Evolutionary conservation across 1,140 invertebrate species (phyloP).

Genomic region (Eubasilissa regina): DNA sequence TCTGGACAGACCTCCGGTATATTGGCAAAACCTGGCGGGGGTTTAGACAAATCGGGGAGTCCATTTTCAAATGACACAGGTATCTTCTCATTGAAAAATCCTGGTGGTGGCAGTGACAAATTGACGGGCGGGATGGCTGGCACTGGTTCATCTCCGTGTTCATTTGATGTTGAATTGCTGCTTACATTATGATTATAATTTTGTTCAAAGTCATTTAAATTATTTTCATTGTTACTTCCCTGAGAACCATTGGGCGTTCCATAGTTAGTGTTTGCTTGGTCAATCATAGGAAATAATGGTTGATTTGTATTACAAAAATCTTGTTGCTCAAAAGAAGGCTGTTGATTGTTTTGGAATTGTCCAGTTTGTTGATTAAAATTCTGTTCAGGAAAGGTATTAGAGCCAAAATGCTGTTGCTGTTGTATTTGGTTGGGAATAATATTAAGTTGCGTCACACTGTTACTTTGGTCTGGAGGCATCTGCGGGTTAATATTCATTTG

Average conservation of each 20-base stretch:
- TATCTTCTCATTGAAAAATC: constrained; percentile 67
- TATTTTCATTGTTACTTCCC: constrained; percentile 61
- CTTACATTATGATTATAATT: constrained; percentile 43
- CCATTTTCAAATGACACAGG: constrained; percentile 70
- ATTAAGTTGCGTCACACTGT: constrained; percentile 45
- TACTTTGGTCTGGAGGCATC: constrained; percentile 61
- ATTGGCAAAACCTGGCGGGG: constrained; percentile 84
- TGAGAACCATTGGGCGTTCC: constrained; percentile 47
- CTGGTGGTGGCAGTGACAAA: constrained; percentile 75
- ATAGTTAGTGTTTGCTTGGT: constrained; percentile 37
- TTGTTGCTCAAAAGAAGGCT: constrained; percentile 45
- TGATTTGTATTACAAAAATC: constrained; percentile 50
- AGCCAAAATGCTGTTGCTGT: constrained; percentile 62
- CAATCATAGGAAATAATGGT: constrained; percentile 44
- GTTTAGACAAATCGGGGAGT: constrained; percentile 87
- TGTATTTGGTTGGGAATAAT: constrained; percentile 52
- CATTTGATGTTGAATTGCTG: constrained; percentile 29
- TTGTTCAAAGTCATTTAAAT: constrained; percentile 53
- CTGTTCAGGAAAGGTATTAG: constrained; percentile 63
- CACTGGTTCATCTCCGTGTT: constrained; percentile 64
- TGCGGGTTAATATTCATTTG: constrained; percentile 66
- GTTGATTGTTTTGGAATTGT: constrained; percentile 55
- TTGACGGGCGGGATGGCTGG: constrained; percentile 67
- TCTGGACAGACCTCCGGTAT: constrained; percentile 74
- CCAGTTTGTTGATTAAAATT: constrained; percentile 63